Conservation (phyloP, 2,888 invertebrate genomes). For the Desoria tigrina region DNA sequence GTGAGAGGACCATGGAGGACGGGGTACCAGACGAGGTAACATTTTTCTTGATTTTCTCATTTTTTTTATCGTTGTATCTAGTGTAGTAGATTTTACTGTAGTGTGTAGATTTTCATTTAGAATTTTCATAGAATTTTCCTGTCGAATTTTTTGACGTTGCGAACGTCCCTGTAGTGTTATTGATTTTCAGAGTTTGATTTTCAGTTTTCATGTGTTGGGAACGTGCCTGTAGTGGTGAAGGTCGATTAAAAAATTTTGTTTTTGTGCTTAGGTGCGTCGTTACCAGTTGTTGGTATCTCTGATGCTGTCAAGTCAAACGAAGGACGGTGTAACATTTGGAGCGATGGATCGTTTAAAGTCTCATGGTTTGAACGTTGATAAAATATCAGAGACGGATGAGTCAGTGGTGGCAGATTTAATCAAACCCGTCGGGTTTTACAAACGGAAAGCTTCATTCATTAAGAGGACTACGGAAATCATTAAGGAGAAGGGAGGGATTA, state of each 20-base stretch:
- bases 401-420: slow-evolving; percentile 78
- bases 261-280: slow-evolving; percentile 67
- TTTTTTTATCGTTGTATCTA: neutral
- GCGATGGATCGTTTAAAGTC: slow-evolving; percentile 79
- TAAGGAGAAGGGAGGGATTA: slow-evolving; percentile 75
- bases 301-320: slow-evolving; percentile 97
- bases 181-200: too few species aligned
- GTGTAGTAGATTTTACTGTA: too few species aligned
- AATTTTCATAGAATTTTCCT: too few species aligned
- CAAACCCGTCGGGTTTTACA: slow-evolving; percentile 83
- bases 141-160: too few species aligned
- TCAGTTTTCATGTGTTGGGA: too few species aligned
- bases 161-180: too few species aligned
- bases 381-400: slow-evolving; percentile 69
- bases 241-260: slow-evolving; percentile 7
- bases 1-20: slow-evolving; percentile 63
- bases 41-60: slow-evolving; percentile 24
- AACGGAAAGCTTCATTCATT: slow-evolving; percentile 89
- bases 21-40: slow-evolving; percentile 62
- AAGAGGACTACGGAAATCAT: slow-evolving; percentile 80
- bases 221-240: too few species aligned
- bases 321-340: slow-evolving; percentile 86
- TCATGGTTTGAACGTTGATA: slow-evolving; percentile 67
- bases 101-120: too few species aligned
- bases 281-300: slow-evolving; percentile 87